These are phyloP conservation scores for Thera obeliscata DNA, from an alignment of 2,888 invertebrate genomes.

Conservation along the genomic window DNA sequence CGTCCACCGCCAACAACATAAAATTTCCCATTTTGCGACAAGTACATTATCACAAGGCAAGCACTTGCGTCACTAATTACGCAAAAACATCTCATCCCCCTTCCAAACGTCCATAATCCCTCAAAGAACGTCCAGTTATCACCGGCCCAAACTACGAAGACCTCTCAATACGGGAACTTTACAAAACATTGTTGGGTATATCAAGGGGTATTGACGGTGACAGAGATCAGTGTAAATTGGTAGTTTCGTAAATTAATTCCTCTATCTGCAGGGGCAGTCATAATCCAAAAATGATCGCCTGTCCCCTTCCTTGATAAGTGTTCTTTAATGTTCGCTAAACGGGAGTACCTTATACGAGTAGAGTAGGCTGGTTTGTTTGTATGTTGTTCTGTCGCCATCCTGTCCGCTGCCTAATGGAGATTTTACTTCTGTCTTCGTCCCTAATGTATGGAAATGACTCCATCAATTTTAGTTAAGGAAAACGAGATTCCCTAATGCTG, in stretches of 20 bases:
- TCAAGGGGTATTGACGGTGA: slow-evolving; percentile 41
- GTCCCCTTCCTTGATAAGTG: slow-evolving; percentile 75
- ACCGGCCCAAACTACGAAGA: slow-evolving; percentile 53
- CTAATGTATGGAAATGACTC: slow-evolving; percentile 37
- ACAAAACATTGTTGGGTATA: slow-evolving; percentile 30
- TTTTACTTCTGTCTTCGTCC: slow-evolving; percentile 34
- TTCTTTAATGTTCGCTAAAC: slow-evolving; percentile 76
- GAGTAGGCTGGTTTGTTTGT: slow-evolving; percentile 37
- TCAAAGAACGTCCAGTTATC: slow-evolving; percentile 80
- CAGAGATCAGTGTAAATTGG: slow-evolving; percentile 61
- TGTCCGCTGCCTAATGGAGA: slow-evolving; percentile 34
- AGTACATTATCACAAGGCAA: slow-evolving; percentile 55
- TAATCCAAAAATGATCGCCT: slow-evolving; percentile 82
- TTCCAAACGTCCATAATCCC: slow-evolving; percentile 72
- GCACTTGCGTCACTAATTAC: slow-evolving; percentile 73
- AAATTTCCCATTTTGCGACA: slow-evolving; percentile 30
- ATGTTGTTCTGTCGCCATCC: slow-evolving; percentile 27
- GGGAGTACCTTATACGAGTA: slow-evolving; percentile 46
- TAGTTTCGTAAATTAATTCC: slow-evolving; percentile 78
- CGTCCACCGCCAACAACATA: slow-evolving; percentile 23
- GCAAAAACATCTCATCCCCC: slow-evolving; percentile 74
- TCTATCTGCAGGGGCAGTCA: slow-evolving; percentile 73
- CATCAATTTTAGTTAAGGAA: slow-evolving; percentile 28
- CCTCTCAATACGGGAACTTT: slow-evolving; percentile 29
- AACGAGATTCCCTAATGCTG: slow-evolving; percentile 31